A percentile compares a stretch with the other conserved stretches of the same genome.
These are phyloP conservation scores for Calyptommatus sinebrachiatus DNA, from an alignment of 2,113 vertebrate genomes.

Conservation along the genomic window DNA sequence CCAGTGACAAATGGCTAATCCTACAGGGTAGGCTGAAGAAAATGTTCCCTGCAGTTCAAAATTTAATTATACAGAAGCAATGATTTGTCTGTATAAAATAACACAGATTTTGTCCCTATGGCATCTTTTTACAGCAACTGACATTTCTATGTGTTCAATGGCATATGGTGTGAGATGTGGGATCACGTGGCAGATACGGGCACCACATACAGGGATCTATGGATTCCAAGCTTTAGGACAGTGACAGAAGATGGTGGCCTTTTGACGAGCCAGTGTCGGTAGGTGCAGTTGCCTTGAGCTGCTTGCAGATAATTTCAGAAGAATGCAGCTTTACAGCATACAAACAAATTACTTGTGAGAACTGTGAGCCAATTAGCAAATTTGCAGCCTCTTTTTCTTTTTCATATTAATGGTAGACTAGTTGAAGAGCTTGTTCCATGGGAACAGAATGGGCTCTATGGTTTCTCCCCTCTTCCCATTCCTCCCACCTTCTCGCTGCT, in stretches of 20 bases:
- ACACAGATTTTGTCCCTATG: background rate
- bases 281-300: background rate
- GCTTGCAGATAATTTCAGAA: background rate
- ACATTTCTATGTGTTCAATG: background rate
- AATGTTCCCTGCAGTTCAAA: conserved; percentile 11
- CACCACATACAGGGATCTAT: background rate
- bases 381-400: background rate
- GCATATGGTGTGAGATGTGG: background rate
- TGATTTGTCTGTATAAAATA: conserved; percentile 13
- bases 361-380: background rate
- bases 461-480: too few species aligned
- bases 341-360: background rate
- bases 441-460: too few species aligned
- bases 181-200: background rate
- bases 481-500: too few species aligned
- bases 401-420: background rate
- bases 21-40: conserved; percentile 19
- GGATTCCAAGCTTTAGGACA: background rate
- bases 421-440: too few species aligned
- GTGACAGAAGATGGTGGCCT: background rate
- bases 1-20: conserved; percentile 24
- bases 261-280: background rate
- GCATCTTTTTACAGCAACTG: background rate
- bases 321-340: background rate
- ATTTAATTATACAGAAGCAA: conserved; percentile 26